Evolutionary conservation across 2,888 invertebrate species (phyloP).

Genomic region (Sarcophaga carnaria): DNA sequence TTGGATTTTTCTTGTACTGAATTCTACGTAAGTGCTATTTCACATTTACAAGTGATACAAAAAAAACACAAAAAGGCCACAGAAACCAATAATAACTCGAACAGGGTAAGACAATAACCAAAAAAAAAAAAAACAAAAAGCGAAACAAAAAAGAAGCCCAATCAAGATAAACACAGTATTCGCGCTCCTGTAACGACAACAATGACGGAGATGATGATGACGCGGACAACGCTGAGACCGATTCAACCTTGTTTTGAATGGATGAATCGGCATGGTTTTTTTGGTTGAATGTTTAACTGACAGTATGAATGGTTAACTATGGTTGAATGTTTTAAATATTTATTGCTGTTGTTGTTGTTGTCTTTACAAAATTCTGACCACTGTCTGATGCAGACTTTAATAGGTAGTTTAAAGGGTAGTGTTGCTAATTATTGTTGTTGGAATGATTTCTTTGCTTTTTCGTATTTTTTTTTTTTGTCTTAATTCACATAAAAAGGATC

Average conservation of each 20-base stretch:
- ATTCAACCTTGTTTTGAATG: slow-evolving; percentile 62
- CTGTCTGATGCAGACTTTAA: slow-evolving; percentile 32
- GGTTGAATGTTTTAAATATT: slow-evolving; percentile 59
- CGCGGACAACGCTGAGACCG: slow-evolving; percentile 30
- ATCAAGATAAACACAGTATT: slow-evolving; percentile 73
- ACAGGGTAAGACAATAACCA: slow-evolving; percentile 11
- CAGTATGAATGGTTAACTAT: slow-evolving; percentile 58
- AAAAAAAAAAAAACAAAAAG: slow-evolving; percentile 15
- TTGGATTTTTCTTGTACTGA: not conserved
- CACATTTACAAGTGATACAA: slow-evolving; percentile 74
- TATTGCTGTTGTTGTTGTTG: slow-evolving; percentile 41
- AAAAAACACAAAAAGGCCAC: not conserved
- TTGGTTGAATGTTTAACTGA: slow-evolving; percentile 54
- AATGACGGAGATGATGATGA: slow-evolving; percentile 35
- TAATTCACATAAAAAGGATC: slow-evolving; percentile 64
- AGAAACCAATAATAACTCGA: slow-evolving; percentile 45
- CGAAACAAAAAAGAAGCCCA: slow-evolving; percentile 65
- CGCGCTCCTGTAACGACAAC: slow-evolving; percentile 71
- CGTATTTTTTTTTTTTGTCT: slow-evolving; percentile 25
- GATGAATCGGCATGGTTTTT: slow-evolving; percentile 45
- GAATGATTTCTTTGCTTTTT: slow-evolving; percentile 10
- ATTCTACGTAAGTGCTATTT: slow-evolving; percentile 63
- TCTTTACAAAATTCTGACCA: slow-evolving; percentile 16
- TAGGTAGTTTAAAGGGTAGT: slow-evolving; percentile 25
- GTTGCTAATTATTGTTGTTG: slow-evolving; percentile 3